Evolutionary conservation across 2,888 invertebrate species (phyloP), one percentile per base, ranked within the genome.

Genomic region (Dynastes maya): DNA sequence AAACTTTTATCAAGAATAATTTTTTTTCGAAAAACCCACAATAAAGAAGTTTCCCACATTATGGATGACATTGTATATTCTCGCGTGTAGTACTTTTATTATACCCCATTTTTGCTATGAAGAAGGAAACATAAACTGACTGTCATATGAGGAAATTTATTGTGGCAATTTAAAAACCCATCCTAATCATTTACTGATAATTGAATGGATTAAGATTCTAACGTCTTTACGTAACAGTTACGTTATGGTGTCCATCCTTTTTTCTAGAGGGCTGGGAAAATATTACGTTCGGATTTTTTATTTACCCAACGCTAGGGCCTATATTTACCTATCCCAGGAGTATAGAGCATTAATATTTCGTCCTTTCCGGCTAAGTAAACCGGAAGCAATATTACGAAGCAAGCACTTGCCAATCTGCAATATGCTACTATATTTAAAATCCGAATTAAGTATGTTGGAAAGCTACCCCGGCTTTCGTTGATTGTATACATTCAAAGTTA

Each of bases 281-380:
- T 55, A 71, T 40, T n/a, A 58, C 71, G 71, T 37, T 37, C 55
- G 16, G 71, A 71, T 55, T 71, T 71, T 71, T 71, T 71, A 58
- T 71, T 71, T 71, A 58, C 71, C 37, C 37, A 71, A 71, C 55
- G 29, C 71, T 32, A 51, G n/a, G 45, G 55, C 40, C 76, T 76
- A 65, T 76, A 76, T 76, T 76, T 76, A 76, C 76, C 51, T 76
- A 76, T 76, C 76, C 76, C 76, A 76, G 51, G 76, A 76, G 67
- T 53, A 40, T 64, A 76, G 40, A 55, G 67, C 76, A 53, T 61
- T 76, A 76, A 67, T 65, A 76, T 76, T 67, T 64, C 65, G 65
- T 65, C 76, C 76, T 76, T 76, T 76, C 65, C 65, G 64, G 76
- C 49, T 53, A 67, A 53, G 61, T 51, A 65, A 55, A 64, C 65